Percentiles rank a stretch among this genome's conserved stretches.
Evolutionary conservation across 2,888 invertebrate species (phyloP).

Genomic region (Lasioglossum lativentre): DNA sequence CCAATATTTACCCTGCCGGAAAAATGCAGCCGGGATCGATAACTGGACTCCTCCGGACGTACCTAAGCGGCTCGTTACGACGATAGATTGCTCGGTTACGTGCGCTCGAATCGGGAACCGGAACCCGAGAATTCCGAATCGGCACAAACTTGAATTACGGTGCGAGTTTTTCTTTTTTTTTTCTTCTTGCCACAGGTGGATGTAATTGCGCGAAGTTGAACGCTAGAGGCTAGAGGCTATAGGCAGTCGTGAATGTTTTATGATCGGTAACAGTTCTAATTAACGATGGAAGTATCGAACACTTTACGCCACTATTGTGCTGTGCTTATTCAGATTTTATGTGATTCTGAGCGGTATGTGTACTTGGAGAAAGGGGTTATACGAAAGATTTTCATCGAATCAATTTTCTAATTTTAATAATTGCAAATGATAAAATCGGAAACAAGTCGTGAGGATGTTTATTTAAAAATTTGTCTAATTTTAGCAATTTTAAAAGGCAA

Average conservation of each 20-base stretch:
- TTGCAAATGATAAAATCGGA: neutral
- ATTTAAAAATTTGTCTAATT: too few species aligned
- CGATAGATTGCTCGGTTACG: neutral
- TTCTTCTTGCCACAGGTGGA: neutral
- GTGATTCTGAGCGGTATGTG: neutral
- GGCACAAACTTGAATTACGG: neutral
- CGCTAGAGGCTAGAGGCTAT: neutral
- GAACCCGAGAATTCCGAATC: neutral
- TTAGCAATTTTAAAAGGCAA: too few species aligned
- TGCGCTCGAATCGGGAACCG: neutral
- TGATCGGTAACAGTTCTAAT: neutral
- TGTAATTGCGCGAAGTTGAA: neutral
- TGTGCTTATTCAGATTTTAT: neutral
- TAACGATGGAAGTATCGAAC: neutral
- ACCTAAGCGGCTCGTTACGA: neutral
- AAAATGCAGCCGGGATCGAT: constrained; percentile 28
- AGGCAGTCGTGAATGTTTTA: neutral
- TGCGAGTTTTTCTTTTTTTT: neutral
- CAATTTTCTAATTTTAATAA: neutral
- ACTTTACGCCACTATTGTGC: neutral
- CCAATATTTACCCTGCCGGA: constrained; percentile 2
- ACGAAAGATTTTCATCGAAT: neutral
- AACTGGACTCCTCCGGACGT: neutral
- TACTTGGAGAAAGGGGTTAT: neutral
- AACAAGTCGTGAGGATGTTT: too few species aligned